phyloP scores from a whole-genome alignment of 2,113 vertebrate species.

The Oceanites oceanicus region DNA sequence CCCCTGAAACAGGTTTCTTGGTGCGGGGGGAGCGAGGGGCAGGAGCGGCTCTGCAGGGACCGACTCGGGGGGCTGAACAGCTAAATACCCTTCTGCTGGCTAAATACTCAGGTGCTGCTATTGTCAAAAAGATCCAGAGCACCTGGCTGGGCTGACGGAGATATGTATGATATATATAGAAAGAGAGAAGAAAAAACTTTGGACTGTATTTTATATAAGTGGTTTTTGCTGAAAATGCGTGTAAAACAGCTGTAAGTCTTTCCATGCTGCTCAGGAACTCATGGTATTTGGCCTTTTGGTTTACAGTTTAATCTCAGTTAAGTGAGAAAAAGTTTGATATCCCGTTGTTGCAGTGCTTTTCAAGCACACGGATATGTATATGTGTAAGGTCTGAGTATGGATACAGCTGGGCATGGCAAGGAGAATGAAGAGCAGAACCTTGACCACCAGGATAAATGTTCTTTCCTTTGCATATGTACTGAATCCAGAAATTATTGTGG shows the following conservation, averaged over 20 bases:
- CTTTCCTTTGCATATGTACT: background rate
- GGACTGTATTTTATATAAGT: background rate
- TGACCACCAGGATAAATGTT: background rate
- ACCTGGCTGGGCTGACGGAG: background rate
- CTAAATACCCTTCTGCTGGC: background rate
- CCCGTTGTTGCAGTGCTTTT: accelerated
- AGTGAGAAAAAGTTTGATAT: background rate
- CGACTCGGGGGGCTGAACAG: accelerated
- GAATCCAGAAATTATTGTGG: background rate
- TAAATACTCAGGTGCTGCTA: background rate
- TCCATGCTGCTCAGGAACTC: background rate
- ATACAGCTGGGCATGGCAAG: background rate
- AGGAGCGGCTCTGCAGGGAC: background rate
- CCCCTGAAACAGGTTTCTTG: background rate
- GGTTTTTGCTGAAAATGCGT: background rate
- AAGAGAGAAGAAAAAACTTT: background rate
- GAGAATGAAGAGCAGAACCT: background rate
- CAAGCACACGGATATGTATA: accelerated
- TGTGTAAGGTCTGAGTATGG: accelerated
- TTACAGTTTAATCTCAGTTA: background rate
- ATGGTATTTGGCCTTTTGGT: background rate
- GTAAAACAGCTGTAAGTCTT: background rate
- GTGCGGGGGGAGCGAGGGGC: background rate
- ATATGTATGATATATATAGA: too few species aligned
- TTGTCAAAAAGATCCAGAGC: background rate